phyloP scores from a whole-genome alignment of 1,140 invertebrate species.

The Trichogramma pretiosum region DNA sequence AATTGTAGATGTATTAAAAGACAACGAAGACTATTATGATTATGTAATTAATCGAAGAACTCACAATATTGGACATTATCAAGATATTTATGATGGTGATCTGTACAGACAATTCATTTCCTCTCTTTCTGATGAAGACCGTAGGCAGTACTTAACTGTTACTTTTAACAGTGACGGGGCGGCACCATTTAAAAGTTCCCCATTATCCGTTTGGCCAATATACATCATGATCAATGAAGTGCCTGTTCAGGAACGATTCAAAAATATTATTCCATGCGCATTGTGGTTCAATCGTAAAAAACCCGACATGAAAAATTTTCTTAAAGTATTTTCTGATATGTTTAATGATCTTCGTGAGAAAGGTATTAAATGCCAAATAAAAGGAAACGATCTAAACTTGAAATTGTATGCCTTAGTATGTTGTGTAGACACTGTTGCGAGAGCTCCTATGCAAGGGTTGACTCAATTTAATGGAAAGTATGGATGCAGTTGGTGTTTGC shows the following conservation, averaged over 20 bases:
- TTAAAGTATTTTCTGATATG: neutral
- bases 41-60: neutral
- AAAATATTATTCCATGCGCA: neutral
- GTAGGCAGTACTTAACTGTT: neutral
- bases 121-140: neutral
- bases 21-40: neutral
- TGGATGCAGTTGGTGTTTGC: neutral
- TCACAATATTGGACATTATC: neutral
- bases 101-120: neutral
- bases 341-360: neutral
- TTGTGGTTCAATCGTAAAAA: neutral
- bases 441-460: neutral
- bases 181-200: neutral
- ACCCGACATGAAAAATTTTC: neutral
- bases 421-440: neutral
- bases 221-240: constrained; percentile 5
- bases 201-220: neutral
- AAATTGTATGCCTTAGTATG: neutral
- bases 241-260: neutral
- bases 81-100: constrained; percentile 5
- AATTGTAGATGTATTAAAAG: neutral
- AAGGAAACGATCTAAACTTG: neutral
- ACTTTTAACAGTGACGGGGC: neutral
- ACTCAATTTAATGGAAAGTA: too few species aligned
- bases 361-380: neutral